Evolutionary conservation across 2,888 invertebrate species (phyloP), one percentile per base, ranked within the genome.

Genomic region (Phytoseiulus persimilis): DNA sequence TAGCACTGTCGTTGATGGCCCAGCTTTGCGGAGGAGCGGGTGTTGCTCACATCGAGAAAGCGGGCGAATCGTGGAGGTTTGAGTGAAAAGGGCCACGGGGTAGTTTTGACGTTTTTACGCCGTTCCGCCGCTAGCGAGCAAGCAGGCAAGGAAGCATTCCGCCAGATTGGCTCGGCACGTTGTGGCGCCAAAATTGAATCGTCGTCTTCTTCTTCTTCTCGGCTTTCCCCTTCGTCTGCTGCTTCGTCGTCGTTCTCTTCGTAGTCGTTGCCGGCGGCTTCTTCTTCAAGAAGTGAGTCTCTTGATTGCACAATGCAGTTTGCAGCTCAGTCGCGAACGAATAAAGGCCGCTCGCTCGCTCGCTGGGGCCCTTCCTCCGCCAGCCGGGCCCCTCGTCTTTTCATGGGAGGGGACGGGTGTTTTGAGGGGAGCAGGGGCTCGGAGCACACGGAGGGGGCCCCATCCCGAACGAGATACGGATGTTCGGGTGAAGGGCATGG

Each of bases 261-360:
- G 65, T 65, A 65, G 65, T 65, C 65, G 65, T 87, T 45, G 87
- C 45, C 87, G 33, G n/a, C 87, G 32, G 32, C 32, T n/a, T 33
- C 32, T 45, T 45, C 33, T n/a, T 87, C 33, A n/a, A 33, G 45
- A 87, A 45, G 87, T n/a, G 45, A 83, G 83, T 31, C 45, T 33
- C 87, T 32, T 87, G 87, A 87, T 87, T 87, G 87, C 87, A 87
- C 87, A 87, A 33, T 87, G 87, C 87, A 87, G 87, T 87, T 87
- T 87, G 87, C 28, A 87, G 45, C 32, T 33, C 9, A 33, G 39
- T n/a, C 32, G 14, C 87, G 87, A 23, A n/a, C 87, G 33, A 32
- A 45, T 65, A 65, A 65, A 65, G 65, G 65, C 39, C 39, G 39
- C 39, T 39, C 39, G 39, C 39, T 39, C 39, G 39, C 39, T 9